Percentiles rank a stretch among this genome's conserved stretches.
Conservation (phyloP, 2,797 vertebrate genomes). For the Dromococcyx pavoninus region DNA sequence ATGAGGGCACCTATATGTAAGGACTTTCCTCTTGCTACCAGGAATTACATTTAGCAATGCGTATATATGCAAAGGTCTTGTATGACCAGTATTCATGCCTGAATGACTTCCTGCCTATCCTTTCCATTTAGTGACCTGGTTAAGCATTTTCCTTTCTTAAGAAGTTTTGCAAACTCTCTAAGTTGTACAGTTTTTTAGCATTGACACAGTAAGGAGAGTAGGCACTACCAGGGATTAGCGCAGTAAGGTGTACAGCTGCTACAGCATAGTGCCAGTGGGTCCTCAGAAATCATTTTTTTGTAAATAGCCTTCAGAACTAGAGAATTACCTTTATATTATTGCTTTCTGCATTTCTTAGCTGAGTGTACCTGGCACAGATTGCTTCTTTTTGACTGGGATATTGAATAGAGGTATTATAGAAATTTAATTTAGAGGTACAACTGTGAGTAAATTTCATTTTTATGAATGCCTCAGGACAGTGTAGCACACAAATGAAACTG, state of each 20-base stretch:
- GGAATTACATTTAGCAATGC: background rate
- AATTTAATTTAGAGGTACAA: background rate
- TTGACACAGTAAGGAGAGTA: background rate
- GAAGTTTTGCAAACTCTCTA: background rate
- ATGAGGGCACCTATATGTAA: background rate
- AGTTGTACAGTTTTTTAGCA: background rate
- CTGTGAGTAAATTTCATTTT: background rate
- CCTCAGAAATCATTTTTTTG: background rate
- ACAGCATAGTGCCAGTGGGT: fast-evolving
- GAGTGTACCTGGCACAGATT: background rate
- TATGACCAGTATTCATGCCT: fast-evolving
- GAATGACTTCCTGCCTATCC: background rate
- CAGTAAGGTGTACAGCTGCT: background rate
- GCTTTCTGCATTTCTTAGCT: background rate
- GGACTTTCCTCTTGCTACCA: background rate
- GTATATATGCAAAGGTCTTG: background rate
- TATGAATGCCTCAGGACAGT: background rate
- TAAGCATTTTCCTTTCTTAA: background rate
- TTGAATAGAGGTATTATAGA: background rate
- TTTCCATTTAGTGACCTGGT: background rate
- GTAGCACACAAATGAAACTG: background rate
- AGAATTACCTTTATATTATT: background rate
- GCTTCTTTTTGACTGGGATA: background rate
- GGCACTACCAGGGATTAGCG: background rate
- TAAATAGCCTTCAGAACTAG: background rate